Evolutionary conservation across 2,888 invertebrate genomes (phyloP), one percentile per base, ranked within the genome.

Genomic region (Elegia similella): DNA sequence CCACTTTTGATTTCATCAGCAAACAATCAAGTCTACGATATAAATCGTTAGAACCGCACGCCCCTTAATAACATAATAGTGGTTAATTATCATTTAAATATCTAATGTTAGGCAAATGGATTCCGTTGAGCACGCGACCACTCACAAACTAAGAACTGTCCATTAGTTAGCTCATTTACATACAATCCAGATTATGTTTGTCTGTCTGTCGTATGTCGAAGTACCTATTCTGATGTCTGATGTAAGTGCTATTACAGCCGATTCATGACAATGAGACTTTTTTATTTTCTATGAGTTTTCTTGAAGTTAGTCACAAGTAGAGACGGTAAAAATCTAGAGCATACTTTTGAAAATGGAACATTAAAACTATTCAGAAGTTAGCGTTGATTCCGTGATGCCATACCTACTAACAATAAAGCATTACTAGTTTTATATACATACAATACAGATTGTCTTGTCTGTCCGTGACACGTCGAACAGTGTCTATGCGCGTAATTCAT

Each of bases 11-110:
- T 48, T 59, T 48, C 46, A 42, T 58, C 56, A 55, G 59, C 55
- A 56, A 65, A 64, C 61, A 56, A 52, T 52, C 52, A 52, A 52
- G 56, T 38, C 30, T 3, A 15, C 32, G 48, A n/a, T 55, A 44
- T 44, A 55, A 55, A 55, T 55, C 44, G 17, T 69, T 70, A 75
- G 76, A 77, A 76, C 75, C 76, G 64, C 73, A 75, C 78, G 75
- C 78, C 78, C 72, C 72, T 68, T 80, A 78, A 80, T 80, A 71
- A 77, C 72, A 76, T 80, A 80, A 81, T 81, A 76, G 73, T 70
- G 67, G 73, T 76, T 78, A 78, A 86, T 85, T 84, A 83, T 76
- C 74, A 85, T 84, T 84, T 80, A 78, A 82, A 82, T 85, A 50
- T 50, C 50, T 50, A 85, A 84, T 84, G 75, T 68, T 72, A 84